Conservation (phyloP, 2,113 vertebrate species). For the Gallinago media region DNA sequence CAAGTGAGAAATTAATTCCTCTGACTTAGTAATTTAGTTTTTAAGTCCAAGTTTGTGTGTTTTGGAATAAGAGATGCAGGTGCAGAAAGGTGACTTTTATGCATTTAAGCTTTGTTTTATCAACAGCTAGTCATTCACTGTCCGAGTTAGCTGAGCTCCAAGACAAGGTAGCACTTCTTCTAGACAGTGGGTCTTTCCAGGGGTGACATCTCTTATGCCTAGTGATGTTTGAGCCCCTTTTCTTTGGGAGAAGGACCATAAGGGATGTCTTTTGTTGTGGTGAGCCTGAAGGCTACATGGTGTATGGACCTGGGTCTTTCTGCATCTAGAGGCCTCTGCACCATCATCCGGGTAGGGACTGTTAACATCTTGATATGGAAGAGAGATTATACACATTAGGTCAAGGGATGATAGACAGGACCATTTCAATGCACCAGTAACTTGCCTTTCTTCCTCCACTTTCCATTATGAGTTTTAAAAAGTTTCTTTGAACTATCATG, state of each 20-base stretch:
- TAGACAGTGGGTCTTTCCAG: not conserved
- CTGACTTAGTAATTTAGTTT: not conserved
- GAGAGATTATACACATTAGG: not conserved
- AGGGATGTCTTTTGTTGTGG: not conserved
- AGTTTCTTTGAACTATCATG: not conserved
- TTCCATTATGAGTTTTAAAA: not conserved
- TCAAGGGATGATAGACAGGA: not conserved
- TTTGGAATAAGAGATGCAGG: not conserved
- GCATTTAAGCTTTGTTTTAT: not conserved
- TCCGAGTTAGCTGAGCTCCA: not conserved
- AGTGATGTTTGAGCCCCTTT: not conserved
- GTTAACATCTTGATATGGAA: not conserved
- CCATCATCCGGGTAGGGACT: not conserved
- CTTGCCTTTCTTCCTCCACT: not conserved
- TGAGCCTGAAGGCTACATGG: not conserved
- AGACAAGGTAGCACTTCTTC: not conserved
- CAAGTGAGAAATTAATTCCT: not conserved
- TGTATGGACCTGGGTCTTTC: not conserved
- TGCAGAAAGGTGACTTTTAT: not conserved
- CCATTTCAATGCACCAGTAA: not conserved
- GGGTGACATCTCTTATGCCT: not conserved
- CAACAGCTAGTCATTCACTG: not conserved
- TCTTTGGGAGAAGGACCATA: not conserved
- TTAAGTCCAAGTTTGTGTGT: not conserved
- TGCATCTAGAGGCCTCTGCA: not conserved